phyloP scores from a whole-genome alignment of 2,797 vertebrate species.

The Takifugu rubripes region DNA sequence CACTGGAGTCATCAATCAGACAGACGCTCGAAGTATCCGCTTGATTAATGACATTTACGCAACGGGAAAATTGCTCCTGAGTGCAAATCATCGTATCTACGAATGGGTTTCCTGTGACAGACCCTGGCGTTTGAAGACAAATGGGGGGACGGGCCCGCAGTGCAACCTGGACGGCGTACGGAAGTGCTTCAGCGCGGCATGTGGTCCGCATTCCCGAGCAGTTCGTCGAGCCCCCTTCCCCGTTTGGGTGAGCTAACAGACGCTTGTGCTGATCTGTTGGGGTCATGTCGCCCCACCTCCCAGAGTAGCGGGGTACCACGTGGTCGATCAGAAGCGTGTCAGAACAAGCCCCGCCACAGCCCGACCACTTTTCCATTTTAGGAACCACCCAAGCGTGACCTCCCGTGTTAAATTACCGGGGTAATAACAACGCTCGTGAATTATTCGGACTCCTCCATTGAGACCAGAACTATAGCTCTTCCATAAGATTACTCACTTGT shows the following conservation, averaged over 20 bases:
- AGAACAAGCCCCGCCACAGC: conserved; percentile 25
- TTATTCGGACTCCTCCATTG: conserved; percentile 37
- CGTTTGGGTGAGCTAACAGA: conserved; percentile 58
- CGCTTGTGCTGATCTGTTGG: conserved; percentile 46
- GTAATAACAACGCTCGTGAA: conserved; percentile 45
- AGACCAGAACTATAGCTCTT: conserved; percentile 36
- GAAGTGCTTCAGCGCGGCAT: conserved; percentile 51
- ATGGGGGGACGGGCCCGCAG: conserved; percentile 37
- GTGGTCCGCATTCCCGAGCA: conserved; percentile 57
- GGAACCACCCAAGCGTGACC: conserved; percentile 13
- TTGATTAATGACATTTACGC: no score
- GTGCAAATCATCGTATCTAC: no score
- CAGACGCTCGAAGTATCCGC: no score
- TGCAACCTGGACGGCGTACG: conserved; percentile 59
- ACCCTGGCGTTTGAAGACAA: background rate
- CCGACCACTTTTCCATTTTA: conserved; percentile 20
- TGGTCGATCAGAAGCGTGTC: conserved; percentile 47
- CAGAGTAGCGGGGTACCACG: no score
- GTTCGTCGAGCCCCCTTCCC: conserved; percentile 46
- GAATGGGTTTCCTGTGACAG: no score
- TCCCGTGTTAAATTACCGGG: conserved; percentile 31
- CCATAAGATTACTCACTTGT: conserved; percentile 53
- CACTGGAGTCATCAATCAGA: no score
- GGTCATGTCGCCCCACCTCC: no score
- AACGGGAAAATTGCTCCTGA: no score